Conservation (phyloP, 2,888 invertebrate species). For the Amblyteles armatorius region DNA sequence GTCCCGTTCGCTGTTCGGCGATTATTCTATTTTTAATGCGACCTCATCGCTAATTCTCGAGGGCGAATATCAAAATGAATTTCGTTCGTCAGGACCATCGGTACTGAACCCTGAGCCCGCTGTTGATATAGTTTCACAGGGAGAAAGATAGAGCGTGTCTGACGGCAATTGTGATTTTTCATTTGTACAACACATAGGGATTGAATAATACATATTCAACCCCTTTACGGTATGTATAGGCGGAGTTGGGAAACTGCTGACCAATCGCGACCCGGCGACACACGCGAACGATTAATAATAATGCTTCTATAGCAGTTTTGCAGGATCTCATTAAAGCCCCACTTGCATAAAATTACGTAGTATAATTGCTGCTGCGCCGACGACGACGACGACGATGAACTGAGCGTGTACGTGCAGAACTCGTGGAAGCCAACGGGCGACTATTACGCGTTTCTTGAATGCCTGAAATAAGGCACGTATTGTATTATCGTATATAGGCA, state of each 20-base stretch:
- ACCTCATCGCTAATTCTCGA: conserved; percentile 30
- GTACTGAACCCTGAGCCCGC: conserved; percentile 5
- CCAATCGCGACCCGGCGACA: conserved; percentile 41
- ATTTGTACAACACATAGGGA: conserved; percentile 23
- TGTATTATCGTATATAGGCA: neutral
- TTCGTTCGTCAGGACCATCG: conserved; percentile 30
- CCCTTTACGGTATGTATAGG: neutral
- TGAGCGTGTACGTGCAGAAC: neutral
- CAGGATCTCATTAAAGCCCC: conserved; percentile 63
- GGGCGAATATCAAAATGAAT: neutral
- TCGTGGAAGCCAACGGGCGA: neutral
- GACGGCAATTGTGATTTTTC: conserved; percentile 18
- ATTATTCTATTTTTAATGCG: conserved; percentile 6
- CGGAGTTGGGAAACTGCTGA: conserved; percentile 32
- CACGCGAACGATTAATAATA: conserved; percentile 64
- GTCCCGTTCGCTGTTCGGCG: neutral
- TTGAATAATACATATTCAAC: conserved; percentile 33
- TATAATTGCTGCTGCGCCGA: conserved; percentile 64
- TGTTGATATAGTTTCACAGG: conserved; percentile 10
- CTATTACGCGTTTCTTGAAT: conserved; percentile 53
- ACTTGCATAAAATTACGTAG: conserved; percentile 66
- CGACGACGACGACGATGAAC: neutral
- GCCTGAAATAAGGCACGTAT: conserved; percentile 54
- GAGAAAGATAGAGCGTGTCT: neutral
- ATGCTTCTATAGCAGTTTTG: conserved; percentile 27